phyloP scores from a whole-genome alignment of 2,113 vertebrate species.

The Otus sunia region DNA sequence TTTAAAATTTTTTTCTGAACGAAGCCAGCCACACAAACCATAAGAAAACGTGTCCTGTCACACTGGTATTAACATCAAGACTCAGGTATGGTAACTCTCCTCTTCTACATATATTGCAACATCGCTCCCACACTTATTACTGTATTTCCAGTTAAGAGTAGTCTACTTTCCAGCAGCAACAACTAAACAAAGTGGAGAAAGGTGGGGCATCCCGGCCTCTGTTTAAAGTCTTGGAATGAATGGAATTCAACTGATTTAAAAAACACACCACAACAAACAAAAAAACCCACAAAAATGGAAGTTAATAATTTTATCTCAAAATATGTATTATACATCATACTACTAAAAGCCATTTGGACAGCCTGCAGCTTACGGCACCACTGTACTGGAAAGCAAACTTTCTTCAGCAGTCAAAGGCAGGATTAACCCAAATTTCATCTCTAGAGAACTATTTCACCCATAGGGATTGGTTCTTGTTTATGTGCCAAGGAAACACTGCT shows the following conservation, averaged over 20 bases:
- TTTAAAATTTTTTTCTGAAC: neutral
- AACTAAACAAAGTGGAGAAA: neutral
- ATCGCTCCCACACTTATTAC: neutral
- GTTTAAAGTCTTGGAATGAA: neutral
- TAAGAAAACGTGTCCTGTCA: neutral
- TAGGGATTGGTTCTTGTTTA: neutral
- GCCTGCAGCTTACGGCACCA: neutral
- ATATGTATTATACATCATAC: neutral
- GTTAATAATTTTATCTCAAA: neutral
- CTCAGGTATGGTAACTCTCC: neutral
- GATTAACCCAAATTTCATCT: neutral
- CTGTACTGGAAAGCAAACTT: neutral
- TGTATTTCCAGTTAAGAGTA: neutral
- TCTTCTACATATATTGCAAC: neutral
- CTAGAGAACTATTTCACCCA: neutral
- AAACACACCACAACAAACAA: neutral
- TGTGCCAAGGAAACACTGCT: neutral
- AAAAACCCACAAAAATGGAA: neutral
- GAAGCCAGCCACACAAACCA: neutral
- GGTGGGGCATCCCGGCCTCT: neutral
- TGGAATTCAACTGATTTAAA: neutral
- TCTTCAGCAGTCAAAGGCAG: neutral
- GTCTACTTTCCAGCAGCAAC: neutral
- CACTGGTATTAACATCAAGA: neutral
- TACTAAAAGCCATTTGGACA: neutral